A percentile compares a stretch with the other conserved stretches of the same genome.
phyloP scores from a whole-genome alignment of 1,140 invertebrate species.

The Chionoecetes opilio region DNA sequence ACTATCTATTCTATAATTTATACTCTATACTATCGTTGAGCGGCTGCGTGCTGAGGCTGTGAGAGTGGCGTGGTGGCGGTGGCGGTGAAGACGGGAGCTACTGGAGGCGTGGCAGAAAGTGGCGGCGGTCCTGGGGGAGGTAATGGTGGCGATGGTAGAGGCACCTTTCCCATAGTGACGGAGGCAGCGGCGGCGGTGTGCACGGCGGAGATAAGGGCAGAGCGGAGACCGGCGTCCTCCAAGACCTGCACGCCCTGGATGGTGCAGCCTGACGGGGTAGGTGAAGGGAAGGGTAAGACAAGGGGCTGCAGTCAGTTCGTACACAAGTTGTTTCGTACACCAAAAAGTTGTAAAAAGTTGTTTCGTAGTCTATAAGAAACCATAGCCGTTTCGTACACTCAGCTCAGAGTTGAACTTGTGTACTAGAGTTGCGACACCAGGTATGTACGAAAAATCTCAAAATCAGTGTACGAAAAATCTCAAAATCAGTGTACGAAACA shows the following conservation, averaged over 20 bases:
- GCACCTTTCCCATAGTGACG: not conserved
- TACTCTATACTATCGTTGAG: no score
- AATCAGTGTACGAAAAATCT: not conserved
- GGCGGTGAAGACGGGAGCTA: not conserved
- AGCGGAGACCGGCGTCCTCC: conserved; percentile 44
- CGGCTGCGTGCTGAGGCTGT: no score
- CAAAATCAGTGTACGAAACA: no score
- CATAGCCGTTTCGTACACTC: no score
- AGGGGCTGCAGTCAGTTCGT: no score
- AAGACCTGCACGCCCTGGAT: conserved; percentile 65
- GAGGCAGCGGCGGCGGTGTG: conserved; percentile 45
- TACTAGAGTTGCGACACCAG: not conserved
- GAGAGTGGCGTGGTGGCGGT: not conserved
- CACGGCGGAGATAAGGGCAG: conserved; percentile 61
- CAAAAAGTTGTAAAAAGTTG: no score
- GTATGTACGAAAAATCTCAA: no score
- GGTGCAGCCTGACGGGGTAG: conserved; percentile 62
- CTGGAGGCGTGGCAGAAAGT: not conserved
- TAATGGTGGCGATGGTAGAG: not conserved
- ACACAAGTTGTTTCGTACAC: no score
- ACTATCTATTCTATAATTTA: no score
- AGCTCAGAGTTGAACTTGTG: no score
- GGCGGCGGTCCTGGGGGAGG: not conserved
- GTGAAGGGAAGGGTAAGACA: not conserved
- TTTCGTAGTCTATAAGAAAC: no score